Evolutionary conservation across 2,888 invertebrate genomes (phyloP).

Genomic region (Macrosoma leucophasiata): DNA sequence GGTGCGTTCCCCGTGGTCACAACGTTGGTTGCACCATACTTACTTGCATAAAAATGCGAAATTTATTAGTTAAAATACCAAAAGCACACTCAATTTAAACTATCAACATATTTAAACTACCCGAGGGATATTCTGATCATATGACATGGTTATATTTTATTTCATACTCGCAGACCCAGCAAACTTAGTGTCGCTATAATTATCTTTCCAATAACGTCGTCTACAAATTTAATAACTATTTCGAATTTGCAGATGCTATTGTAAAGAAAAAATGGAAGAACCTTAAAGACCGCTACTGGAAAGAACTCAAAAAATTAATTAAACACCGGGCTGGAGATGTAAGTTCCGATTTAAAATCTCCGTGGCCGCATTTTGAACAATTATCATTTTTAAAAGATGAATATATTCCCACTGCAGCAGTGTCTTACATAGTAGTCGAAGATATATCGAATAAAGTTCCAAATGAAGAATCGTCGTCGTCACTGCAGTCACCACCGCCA

Average conservation of each 20-base stretch:
- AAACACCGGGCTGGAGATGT: constrained; percentile 16
- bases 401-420: constrained; percentile 8
- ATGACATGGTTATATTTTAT: too few relatives aligned
- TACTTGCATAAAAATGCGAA: constrained; percentile 15
- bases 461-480: not conserved
- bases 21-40: too few relatives aligned
- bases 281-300: constrained; percentile 29
- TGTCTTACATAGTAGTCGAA: constrained; percentile 1
- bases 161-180: too few relatives aligned
- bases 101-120: too few relatives aligned
- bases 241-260: constrained; percentile 23
- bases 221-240: too few relatives aligned
- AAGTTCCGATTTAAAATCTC: constrained; percentile 17
- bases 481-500: constrained; percentile 1
- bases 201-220: too few relatives aligned
- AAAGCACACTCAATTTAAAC: constrained; percentile 22
- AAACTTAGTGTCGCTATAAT: too few relatives aligned
- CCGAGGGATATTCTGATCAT: too few relatives aligned
- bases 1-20: too few relatives aligned
- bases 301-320: constrained; percentile 26
- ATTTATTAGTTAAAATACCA: constrained; percentile 19
- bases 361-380: constrained; percentile 10
- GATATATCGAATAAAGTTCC: not conserved
- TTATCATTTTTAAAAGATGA: constrained; percentile 26
- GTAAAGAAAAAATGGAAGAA: constrained; percentile 31